phyloP scores from a whole-genome alignment of 2,888 invertebrate species.

The Tanypteryx hageni region DNA sequence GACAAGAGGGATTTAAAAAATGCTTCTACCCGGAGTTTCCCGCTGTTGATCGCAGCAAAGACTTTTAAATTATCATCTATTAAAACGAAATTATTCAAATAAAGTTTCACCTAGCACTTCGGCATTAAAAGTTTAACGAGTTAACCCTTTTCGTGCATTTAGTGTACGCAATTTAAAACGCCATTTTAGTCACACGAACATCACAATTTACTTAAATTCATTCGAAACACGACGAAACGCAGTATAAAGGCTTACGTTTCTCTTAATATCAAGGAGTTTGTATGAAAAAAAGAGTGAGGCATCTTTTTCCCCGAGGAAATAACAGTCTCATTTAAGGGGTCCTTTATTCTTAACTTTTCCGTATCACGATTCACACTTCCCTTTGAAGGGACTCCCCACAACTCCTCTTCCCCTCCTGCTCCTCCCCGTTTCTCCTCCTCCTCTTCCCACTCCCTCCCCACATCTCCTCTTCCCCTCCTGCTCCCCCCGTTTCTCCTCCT shows the following conservation, averaged over 20 bases:
- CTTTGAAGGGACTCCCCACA: background rate
- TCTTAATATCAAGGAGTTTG: background rate
- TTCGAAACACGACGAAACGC: background rate
- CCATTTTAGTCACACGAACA: background rate
- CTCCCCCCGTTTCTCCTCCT: no score
- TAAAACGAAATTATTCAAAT: background rate
- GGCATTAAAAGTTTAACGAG: background rate
- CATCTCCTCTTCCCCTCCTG: background rate
- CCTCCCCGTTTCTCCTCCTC: background rate
- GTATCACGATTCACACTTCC: constrained; percentile 7
- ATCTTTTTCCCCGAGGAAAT: constrained; percentile 14
- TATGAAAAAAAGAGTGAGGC: background rate
- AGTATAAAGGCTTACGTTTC: constrained; percentile 14
- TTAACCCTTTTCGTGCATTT: background rate
- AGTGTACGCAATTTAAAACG: constrained; percentile 18
- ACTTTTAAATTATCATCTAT: background rate
- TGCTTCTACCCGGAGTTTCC: background rate
- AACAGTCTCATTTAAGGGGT: constrained; percentile 19
- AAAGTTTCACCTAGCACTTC: background rate
- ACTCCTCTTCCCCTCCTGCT: background rate
- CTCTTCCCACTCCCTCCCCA: background rate
- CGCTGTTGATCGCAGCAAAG: background rate
- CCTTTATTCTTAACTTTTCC: constrained; percentile 35
- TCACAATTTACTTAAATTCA: constrained; percentile 17
- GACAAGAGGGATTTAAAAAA: background rate